These are phyloP conservation scores for Cichladusa arquata DNA, from an alignment of 2,113 vertebrate species.

Conservation along the genomic window DNA sequence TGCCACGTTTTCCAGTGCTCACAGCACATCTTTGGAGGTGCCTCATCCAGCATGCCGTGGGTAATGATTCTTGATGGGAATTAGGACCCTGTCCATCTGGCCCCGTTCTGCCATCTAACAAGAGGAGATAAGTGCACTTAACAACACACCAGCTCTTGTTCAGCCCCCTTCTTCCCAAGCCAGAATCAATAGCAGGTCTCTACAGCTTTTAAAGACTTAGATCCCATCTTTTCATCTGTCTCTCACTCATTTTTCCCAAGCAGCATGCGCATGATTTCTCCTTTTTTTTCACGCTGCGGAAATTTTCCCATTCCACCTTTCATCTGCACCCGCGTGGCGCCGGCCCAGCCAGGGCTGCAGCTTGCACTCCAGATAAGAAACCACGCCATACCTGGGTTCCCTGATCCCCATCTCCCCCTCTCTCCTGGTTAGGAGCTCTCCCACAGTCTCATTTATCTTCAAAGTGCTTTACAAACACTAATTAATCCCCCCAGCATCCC, in stretches of 20 bases:
- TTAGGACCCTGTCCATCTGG: slow-evolving; percentile 4
- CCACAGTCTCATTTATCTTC: neutral
- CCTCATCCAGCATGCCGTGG: neutral
- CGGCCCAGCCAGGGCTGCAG: neutral
- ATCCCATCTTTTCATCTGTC: slow-evolving; percentile 39
- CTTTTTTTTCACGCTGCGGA: neutral
- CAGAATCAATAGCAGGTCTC: slow-evolving; percentile 44
- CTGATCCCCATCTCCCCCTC: neutral
- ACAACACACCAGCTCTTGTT: slow-evolving; percentile 2
- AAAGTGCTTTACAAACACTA: slow-evolving; percentile 56
- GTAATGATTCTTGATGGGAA: neutral
- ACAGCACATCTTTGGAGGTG: neutral
- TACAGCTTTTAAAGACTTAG: slow-evolving; percentile 55
- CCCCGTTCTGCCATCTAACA: neutral
- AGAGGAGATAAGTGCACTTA: slow-evolving; percentile 17
- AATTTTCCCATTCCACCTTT: neutral
- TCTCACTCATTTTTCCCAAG: neutral
- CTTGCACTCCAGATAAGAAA: slow-evolving; percentile 6
- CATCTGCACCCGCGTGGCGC: neutral
- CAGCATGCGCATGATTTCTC: neutral
- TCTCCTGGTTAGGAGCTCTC: neutral
- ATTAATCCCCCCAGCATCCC: neutral
- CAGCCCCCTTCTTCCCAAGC: slow-evolving; percentile 29
- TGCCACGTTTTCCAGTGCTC: neutral
- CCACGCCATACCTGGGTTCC: neutral